Conservation (phyloP, 2,113 vertebrate species). For the Ctenodactylus gundi region DNA sequence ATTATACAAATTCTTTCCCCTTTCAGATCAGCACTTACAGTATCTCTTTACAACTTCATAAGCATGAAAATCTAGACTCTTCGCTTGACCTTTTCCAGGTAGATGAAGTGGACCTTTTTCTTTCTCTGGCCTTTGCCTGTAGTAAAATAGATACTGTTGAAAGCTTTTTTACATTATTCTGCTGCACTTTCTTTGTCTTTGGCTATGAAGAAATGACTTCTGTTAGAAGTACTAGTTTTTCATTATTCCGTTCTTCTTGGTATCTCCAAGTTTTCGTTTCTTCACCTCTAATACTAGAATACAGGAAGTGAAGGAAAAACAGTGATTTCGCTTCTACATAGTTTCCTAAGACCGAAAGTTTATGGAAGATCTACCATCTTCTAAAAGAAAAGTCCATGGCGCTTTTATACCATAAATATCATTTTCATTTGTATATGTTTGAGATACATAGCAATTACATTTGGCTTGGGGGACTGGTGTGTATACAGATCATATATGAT, state of each 20-base stretch:
- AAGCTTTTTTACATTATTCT: not conserved
- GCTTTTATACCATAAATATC: too few relatives aligned
- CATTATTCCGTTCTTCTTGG: not conserved
- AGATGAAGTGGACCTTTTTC: too few relatives aligned
- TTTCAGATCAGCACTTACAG: not conserved
- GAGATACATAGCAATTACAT: too few relatives aligned
- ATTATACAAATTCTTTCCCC: not conserved
- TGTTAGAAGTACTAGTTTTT: not conserved
- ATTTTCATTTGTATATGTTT: too few relatives aligned
- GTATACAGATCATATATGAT: too few relatives aligned
- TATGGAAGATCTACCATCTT: not conserved
- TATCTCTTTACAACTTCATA: not conserved
- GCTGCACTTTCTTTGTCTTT: not conserved
- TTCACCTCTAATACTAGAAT: not conserved
- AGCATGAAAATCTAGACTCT: not conserved
- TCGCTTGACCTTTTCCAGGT: not conserved
- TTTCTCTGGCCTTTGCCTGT: not conserved
- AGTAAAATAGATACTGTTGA: not conserved
- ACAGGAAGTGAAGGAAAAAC: not conserved
- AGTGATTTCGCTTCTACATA: not conserved
- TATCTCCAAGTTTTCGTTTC: not conserved
- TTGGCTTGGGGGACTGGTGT: too few relatives aligned
- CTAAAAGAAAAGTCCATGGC: too few relatives aligned
- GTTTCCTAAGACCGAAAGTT: not conserved
- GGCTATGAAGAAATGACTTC: not conserved